Evolutionary conservation across 1,140 invertebrate species (phyloP), one percentile per base, ranked within the genome.

Genomic region (Lucilia sericata): DNA sequence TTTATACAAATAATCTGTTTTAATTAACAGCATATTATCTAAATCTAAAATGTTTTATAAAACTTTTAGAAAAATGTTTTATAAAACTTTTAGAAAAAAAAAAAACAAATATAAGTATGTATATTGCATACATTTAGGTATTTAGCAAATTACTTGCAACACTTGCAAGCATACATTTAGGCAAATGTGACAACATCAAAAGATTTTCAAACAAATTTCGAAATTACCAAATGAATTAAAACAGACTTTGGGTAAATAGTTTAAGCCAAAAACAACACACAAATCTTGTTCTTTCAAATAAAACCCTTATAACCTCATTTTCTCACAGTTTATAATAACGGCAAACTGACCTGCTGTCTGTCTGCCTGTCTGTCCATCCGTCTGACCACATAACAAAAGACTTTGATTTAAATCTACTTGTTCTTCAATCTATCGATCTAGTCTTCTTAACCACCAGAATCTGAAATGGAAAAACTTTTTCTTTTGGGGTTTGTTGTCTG

Each of bases 381-480:
- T n/a, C 55, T n/a, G 55, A 60, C 55, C 55, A n/a, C 55, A 60
- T 14, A 60, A 60, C 55, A 60, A 60, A 60, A 60, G 55, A 60
- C 17, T 60, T 60, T 60, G 55, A 60, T 60, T 60, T 60, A 60
- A 60, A 60, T 60, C 55, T 60, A 14, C n/a, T 17, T 17, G 12
- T 60, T 8, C 17, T 60, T 60, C 17, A 12, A 5, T 60, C 13
- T 30, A 30, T 30, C 1, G 1, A 30, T 30, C 25, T 30, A 30
- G 1, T 30, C 25, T 30, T 30, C 25, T 30, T 30, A 30, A 30
- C 49, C 5, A 14, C 51, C 13, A 60, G 42, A 5, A 60, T 14
- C 51, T 3, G 2, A 60, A 60, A n/a, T 60, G 14, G 14, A 7
- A n/a, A 17, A 60, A 60, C 14, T 60, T 60, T 30, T 42, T 42